Evolutionary conservation across 2,797 vertebrate species (phyloP).

Genomic region (Gambelia wislizenii): DNA sequence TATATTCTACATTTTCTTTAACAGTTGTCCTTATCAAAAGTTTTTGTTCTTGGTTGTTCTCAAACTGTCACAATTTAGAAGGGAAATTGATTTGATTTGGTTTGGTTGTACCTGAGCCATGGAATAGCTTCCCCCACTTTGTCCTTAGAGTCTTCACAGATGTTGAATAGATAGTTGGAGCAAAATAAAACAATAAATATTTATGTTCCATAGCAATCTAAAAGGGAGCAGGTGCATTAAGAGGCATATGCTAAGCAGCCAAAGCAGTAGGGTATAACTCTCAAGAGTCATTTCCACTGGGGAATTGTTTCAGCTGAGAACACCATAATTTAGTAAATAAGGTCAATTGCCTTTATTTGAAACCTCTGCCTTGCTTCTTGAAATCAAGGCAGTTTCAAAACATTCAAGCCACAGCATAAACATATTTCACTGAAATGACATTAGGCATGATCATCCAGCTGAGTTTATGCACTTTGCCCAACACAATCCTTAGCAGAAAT

Average conservation of each 20-base stretch:
- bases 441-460: neutral
- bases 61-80: rapidly evolving
- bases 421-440: neutral
- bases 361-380: neutral
- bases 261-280: neutral
- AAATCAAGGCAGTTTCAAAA: neutral
- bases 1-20: constrained; percentile 24
- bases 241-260: constrained; percentile 54
- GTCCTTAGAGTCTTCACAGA: constrained; percentile 55
- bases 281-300: neutral
- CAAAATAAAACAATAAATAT: constrained; percentile 61
- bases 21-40: neutral
- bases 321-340: constrained; percentile 23
- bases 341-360: constrained; percentile 12
- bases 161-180: constrained; percentile 55
- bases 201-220: constrained; percentile 41
- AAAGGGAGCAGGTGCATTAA: constrained; percentile 68
- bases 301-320: constrained; percentile 39
- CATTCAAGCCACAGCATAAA: neutral
- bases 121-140: constrained; percentile 1
- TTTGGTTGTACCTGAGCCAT: constrained; percentile 4
- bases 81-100: neutral
- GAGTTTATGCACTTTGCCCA: neutral
- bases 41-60: neutral
- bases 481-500: neutral